Conservation (phyloP, 1,140 invertebrate species). For the Parasteatoda tepidariorum region DNA sequence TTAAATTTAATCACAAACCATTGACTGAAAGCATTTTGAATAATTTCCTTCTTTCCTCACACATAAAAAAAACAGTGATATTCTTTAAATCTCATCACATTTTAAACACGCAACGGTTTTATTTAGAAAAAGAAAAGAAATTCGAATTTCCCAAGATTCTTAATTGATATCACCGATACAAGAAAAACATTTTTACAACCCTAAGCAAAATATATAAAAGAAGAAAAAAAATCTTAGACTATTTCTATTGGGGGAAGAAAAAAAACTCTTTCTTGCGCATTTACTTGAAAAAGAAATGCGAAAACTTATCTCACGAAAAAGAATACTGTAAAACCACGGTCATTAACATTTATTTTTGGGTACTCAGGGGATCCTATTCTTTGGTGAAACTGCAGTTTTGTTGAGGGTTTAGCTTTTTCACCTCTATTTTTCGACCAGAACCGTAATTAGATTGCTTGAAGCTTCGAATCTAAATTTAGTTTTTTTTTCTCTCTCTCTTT, state of each 20-base stretch:
- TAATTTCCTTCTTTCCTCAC: no score
- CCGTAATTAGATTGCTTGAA: constrained; percentile 31
- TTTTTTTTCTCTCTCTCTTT: not conserved
- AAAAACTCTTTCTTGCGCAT: not conserved
- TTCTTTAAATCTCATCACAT: no score
- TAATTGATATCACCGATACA: not conserved
- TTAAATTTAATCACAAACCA: no score
- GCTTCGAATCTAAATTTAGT: constrained; percentile 30
- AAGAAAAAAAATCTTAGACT: no score
- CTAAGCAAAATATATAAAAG: not conserved
- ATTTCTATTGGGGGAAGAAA: no score
- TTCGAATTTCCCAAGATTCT: not conserved
- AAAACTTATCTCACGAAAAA: not conserved
- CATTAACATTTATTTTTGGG: constrained; percentile 41
- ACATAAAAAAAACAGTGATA: no score
- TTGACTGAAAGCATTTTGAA: no score
- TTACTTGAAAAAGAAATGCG: not conserved
- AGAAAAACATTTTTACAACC: not conserved
- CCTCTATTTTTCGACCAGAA: constrained; percentile 6
- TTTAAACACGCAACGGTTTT: not conserved
- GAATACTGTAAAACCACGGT: not conserved
- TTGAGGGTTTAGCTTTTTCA: not conserved
- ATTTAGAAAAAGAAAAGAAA: not conserved
- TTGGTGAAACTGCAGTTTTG: constrained; percentile 19
- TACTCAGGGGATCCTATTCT: constrained; percentile 19